Base-by-base conservation (phyloP, 2,113 vertebrate genomes). In the Rhombomys opimus region DNA sequence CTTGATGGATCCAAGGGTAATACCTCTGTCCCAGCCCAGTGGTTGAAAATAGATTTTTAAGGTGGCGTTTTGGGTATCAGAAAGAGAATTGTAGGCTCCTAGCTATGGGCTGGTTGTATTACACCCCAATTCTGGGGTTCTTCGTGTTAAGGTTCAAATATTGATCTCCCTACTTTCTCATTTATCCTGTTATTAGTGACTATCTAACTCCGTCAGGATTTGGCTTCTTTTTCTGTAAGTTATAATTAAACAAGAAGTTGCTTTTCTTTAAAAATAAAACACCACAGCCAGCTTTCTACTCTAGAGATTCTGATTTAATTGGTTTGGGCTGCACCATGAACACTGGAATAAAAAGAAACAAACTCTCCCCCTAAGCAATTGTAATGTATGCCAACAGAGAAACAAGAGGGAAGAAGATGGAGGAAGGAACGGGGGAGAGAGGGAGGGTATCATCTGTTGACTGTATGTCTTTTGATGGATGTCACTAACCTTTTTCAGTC, bases 221-320 rank as follows among this genome's bases (percentile, higher is more conserved):
- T 90, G n/a, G 61, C 41, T 59, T 70, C 32, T 17, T 30, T 30
- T 68, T 54, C 50, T 95, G 72, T 86, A 57, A 65, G 61, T 67
- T 52, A 68, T 27, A 54, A 54, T 91, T 84, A 80, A 68, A 75
- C 41, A 63, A 76, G 30, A 0, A 59, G 59, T 20, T 84, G 41
- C 2, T 84, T 94, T 92, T 52, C 73, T 65, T 92, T 87, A n/a
- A 72, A 82, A 85, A 46, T 87, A 63, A 95, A 89, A 63, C 20
- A 17, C 20, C 32, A 9, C 67, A 38, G 57, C 23, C 73, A 80
- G 50, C 14, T 15, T 90, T 30, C n/a, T 13, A 61, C 81, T 52
- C 50, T 30, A 46, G 75, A 88, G 87, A 94, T 65, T 78, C 75
- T 84, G 70, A 41, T 75, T 87, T 80, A 90, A 91, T 94, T 80